Base-by-base conservation (phyloP, 2,113 vertebrate species). In the Pygoscelis adeliae region DNA sequence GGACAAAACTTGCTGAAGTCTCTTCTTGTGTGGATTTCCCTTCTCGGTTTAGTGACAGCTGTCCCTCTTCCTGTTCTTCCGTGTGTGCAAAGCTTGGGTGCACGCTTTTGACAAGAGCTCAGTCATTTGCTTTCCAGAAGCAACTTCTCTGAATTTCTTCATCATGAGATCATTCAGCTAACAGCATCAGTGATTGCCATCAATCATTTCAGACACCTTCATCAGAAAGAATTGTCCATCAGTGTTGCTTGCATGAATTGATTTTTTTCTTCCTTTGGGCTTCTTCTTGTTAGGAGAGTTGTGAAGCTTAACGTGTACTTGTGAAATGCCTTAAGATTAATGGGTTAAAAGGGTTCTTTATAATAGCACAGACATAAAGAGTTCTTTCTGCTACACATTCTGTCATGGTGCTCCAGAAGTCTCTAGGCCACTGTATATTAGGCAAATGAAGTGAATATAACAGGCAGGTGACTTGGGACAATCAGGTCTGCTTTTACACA, bases 191-290 rank as follows among this genome's bases (percentile, higher is more conserved):
- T 76, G 79, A 91, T 65, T 79, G 87, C 66, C 83, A 94, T 90
- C 90, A 82, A 27, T 93, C 69, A 79, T 94, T 95, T 93, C 61
- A 87, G 86, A 61, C 62, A 81, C 61, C 15, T 3, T 78, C 61
- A 65, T 72, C 86, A 76, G 56, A 92, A 89, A 49, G 65, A 81
- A 74, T 22, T 86, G 63, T 91, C 93, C 79, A 89, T 44, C 0
- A 4, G 15, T 56, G 15, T 83, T 79, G 19, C 79, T 87, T 86
- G 42, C 61, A 52, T 67, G 44, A 89, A 94, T 76, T 72, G 53
- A 85, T 87, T 90, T 96, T 94, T 81, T 87, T 78, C 72, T 82
- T 96, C 59, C 71, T 94, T 89, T 76, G 74, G 63, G 62, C 26
- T 84, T 23, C 78, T 72, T 66, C 77, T 95, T 97, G 34, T 84